Base-by-base conservation (phyloP, 2,797 vertebrate genomes). In the Pipistrellus pygmaeus region DNA sequence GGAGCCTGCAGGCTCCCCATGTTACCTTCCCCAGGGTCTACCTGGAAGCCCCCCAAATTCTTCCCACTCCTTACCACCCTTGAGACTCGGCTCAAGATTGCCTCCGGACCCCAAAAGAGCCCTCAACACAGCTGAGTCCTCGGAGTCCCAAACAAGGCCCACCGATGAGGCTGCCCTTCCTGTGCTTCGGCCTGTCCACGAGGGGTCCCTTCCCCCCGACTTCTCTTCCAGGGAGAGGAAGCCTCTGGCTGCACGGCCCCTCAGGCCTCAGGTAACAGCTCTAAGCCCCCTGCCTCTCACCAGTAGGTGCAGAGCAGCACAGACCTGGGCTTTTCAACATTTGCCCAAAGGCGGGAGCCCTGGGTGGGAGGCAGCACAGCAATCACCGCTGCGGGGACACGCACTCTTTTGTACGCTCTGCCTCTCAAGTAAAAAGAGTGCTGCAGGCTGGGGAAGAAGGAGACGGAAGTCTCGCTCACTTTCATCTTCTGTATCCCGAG, bases 181-280 rank as follows among this genome's bases (percentile, higher is more conserved):
- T 0, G 35, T 2, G 4, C 5, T 5, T 10, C 95, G 51, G 27
- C 75, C 75, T 0, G 14, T 35, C 1, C 18, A 30, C 35, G 73
- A 64, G 55, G 10, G 1, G 64, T 86, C 8, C 21, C 77, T 38
- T 93, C 92, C 6, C 41, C 57, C 60, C 46, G 62, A 71, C 69
- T 25, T 88, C 9, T 0, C 41, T 89, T 55, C 85, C 75, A 6
- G 81, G 0, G 0, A 92, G 27, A 90, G 73, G 93, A 86, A 32
- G 38, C 18, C 13, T 2, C 85, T 5, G 32, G 3, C 30, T 3
- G 4, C 69, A 44, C 41, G 30, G 62, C 9, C 17, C 35, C 27
- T 41, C 0, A 4, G 2, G n/a, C 30, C 51, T 76, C 97, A 96
- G 97, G 97, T 98, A 97, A 97, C 1, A 38, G 85, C 20, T 2